Evolutionary conservation across 30 jellyfish, hydroid and myxozoan species (phyloP), one percentile per base, ranked within the genome.

Genomic region (Morbakka virulenta): DNA sequence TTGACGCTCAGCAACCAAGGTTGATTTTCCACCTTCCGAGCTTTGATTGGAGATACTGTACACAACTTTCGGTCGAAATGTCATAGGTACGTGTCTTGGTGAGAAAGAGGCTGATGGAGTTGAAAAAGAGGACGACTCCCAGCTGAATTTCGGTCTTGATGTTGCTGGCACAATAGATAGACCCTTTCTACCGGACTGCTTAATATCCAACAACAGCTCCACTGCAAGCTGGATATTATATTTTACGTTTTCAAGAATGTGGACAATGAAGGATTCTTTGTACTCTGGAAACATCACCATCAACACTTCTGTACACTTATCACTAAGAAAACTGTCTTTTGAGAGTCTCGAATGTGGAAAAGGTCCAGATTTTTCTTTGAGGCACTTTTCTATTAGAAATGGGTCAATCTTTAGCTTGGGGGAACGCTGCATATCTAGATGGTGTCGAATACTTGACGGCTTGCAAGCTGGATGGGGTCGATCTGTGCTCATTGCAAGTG

Each of bases 221-320:
- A 41, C 57, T 9, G 57, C 57, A 9, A 41, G 17, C 17, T 41
- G 57, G 57, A 41, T 41, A 17, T 41, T 41, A 17, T 41, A 41
- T 41, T 17, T 9, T 6, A 17, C 57, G 17, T 41, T 17, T 41
- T 41, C 57, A 6, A 41, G 57, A 17, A 41, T 17, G 17, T 17
- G 57, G 57, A 41, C 57, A 41, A 41, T 41, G 57, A 41, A 41
- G 13, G 57, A 41, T 41, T 41, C 57, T 17, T 41, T 41, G 57
- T 41, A 64, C 32, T 91, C 98, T 1, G 98, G 98, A 73, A 91
- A 91, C 96, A 91, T 91, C 0, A 84, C 96, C 33, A 68, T 67
- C 47, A 91, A 83, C 14, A 84, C 98, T 21, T 85, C 95, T 11
- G 88, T 62, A 67, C 95, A 76, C 61, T 91, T 91, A 63, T 77